Evolutionary conservation across 2,113 vertebrate genomes (phyloP).

Genomic region (human): GRCh38 chr20:45844501-45845000

Average conservation of each 20-base stretch:
- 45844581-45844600: not conserved
- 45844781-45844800: not conserved
- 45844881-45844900: not conserved
- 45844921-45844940: not conserved
- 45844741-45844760: not conserved
- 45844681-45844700: not conserved
- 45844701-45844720: not conserved
- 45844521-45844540: not conserved
- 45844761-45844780: not conserved
- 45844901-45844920: not conserved
- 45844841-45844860: not conserved
- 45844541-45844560: not conserved
- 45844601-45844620: not conserved
- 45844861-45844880: not conserved
- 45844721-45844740: accelerated
- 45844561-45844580: not conserved
- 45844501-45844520: not conserved
- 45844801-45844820: accelerated
- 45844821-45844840: too few species aligned
- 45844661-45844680: not conserved
- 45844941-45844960: not conserved
- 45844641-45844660: not conserved
- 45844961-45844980: not conserved
- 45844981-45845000: not conserved
- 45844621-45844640: not conserved